Percentiles rank a stretch among this genome's conserved stretches.
Conservation (phyloP, 2,113 vertebrate genomes). For the Embiotoca jacksoni region DNA sequence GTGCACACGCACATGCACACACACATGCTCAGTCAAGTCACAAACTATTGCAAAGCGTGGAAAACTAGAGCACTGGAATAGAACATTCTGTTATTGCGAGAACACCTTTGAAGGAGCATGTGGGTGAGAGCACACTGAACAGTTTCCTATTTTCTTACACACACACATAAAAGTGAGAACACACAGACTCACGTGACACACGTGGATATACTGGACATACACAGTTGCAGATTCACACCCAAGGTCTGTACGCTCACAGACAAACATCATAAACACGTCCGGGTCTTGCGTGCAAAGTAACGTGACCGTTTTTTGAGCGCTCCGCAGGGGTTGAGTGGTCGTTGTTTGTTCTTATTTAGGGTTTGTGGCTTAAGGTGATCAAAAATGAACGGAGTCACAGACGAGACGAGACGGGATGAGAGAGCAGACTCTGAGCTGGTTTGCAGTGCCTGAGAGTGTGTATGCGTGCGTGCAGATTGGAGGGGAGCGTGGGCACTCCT, state of each 20-base stretch:
- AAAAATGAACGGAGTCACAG: slow-evolving; percentile 60
- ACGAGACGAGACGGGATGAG: slow-evolving; percentile 30
- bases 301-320: slow-evolving; percentile 44
- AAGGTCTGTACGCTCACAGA: background rate
- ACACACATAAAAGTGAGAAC: slow-evolving; percentile 10
- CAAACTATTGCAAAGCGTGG: slow-evolving; percentile 61
- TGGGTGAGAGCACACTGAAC: slow-evolving; percentile 56
- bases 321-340: slow-evolving; percentile 41
- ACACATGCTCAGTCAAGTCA: slow-evolving; percentile 19
- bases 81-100: slow-evolving; percentile 79
- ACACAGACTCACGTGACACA: slow-evolving; percentile 12
- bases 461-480: slow-evolving; percentile 36
- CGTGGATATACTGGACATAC: background rate
- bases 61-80: slow-evolving; percentile 69
- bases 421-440: slow-evolving; percentile 30
- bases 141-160: slow-evolving; percentile 41
- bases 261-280: background rate
- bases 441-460: slow-evolving; percentile 27
- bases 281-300: slow-evolving; percentile 34
- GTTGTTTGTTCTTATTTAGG: slow-evolving; percentile 51
- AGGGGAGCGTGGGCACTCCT: slow-evolving; percentile 52
- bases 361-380: slow-evolving; percentile 66
- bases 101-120: slow-evolving; percentile 68
- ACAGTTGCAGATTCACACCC: background rate
- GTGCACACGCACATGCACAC: slow-evolving; percentile 15